Evolutionary conservation across 1,140 invertebrate genomes (phyloP).

Genomic region (Brachionus calyciflorus): DNA sequence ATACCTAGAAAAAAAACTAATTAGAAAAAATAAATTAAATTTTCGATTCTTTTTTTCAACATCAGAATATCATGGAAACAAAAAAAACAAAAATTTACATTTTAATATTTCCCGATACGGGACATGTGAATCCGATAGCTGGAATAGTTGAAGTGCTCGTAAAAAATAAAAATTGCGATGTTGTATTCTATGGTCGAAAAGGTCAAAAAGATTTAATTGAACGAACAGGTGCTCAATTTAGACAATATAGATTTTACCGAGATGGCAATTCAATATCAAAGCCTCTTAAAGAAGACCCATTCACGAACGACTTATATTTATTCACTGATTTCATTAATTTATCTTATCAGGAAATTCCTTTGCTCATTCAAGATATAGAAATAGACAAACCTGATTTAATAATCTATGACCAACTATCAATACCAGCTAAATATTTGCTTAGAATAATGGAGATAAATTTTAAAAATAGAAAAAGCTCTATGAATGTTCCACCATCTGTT

Average conservation of each 20-base stretch:
- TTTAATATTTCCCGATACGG: background rate
- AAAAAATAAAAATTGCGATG: background rate
- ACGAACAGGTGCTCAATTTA: background rate
- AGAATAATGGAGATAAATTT: constrained; percentile 11
- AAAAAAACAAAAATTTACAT: constrained; percentile 30
- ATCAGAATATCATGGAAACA: too few species aligned
- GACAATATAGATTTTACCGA: background rate
- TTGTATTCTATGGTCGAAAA: background rate
- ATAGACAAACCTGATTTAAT: constrained; percentile 7
- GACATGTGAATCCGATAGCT: constrained; percentile 28
- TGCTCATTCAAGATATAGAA: background rate
- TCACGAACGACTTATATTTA: background rate
- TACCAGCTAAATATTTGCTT: constrained; percentile 27
- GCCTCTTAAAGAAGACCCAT: background rate
- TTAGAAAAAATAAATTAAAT: too few species aligned
- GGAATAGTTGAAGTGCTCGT: constrained; percentile 11
- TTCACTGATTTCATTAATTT: constrained; percentile 10
- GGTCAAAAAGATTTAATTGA: constrained; percentile 9
- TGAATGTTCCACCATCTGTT: background rate
- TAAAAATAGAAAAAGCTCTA: background rate
- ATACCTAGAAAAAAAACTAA: too few species aligned
- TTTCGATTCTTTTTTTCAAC: too few species aligned
- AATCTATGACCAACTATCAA: constrained; percentile 25
- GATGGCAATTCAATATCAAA: background rate
- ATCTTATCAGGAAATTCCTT: background rate